These are phyloP conservation scores for Parazoanthus darwini DNA, from an alignment of 92 coral and sea anemone genomes.

Conservation along the genomic window DNA sequence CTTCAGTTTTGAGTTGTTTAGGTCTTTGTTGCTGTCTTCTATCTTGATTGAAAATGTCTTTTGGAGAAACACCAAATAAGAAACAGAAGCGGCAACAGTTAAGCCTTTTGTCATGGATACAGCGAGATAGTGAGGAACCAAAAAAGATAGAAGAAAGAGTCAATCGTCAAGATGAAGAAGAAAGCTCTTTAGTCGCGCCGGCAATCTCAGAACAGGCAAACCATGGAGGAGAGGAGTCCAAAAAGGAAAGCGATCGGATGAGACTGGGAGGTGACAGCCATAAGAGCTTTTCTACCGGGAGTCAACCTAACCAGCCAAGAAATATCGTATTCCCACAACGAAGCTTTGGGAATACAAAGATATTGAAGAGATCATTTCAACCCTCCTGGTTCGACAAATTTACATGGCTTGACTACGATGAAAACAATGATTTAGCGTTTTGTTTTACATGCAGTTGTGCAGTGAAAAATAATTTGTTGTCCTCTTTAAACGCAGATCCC, in stretches of 20 bases:
- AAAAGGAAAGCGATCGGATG: conserved; percentile 18
- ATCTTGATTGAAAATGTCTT: conserved; percentile 11
- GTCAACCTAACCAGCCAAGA: too few relatives aligned
- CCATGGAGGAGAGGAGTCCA: conserved; percentile 20
- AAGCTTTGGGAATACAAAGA: too few relatives aligned
- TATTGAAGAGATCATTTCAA: too few relatives aligned
- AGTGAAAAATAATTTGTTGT: conserved; percentile 2
- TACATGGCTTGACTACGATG: conserved; percentile 56
- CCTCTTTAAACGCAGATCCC: conserved; percentile 38
- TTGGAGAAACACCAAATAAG: conserved; percentile 17
- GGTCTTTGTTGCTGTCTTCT: background rate
- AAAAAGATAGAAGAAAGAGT: conserved; percentile 17
- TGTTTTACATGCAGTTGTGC: conserved; percentile 48
- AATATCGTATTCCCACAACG: too few relatives aligned
- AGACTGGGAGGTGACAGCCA: conserved; percentile 24
- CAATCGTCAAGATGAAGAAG: conserved; percentile 19
- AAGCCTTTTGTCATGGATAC: conserved; percentile 19
- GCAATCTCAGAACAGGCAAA: conserved; percentile 18
- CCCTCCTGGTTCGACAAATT: too few relatives aligned
- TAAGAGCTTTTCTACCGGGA: too few relatives aligned
- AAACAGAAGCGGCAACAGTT: conserved; percentile 20
- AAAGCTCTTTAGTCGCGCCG: conserved; percentile 22
- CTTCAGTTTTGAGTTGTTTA: too few relatives aligned
- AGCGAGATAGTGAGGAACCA: conserved; percentile 21
- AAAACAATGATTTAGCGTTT: conserved; percentile 39